Evolutionary conservation across 1,140 invertebrate genomes (phyloP), one percentile per base, ranked within the genome.

Genomic region (Neodiprion fabricii): DNA sequence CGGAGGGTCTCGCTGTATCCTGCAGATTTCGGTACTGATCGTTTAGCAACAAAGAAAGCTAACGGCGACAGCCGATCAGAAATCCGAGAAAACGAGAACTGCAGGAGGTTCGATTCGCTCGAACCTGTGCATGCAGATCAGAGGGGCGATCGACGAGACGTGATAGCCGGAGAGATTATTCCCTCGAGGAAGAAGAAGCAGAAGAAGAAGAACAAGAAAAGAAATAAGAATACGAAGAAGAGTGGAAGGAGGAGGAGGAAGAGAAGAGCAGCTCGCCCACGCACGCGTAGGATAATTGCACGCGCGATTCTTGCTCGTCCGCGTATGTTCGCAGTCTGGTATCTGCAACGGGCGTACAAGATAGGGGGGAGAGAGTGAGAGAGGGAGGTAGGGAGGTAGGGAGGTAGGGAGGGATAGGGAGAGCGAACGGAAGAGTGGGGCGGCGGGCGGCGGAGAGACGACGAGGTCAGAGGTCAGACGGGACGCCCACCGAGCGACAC

Each of bases 251-350:
- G 76, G 73, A 67, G 76, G 75, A 78, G 73, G 67, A 48, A 70
- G 77, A 74, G 74, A 69, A 70, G 70, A 69, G 80, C 74, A 78
- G 79, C 78, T 84, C 83, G 82, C 85, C 83, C 81, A 88, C 87
- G 85, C 84, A 81, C 82, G 84, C 86, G 85, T 86, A 87, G 86
- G 85, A 88, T 88, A 87, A 88, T 88, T 88, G 87, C 85, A 85
- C 85, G 83, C 84, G 81, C 80, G 83, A 80, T 83, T 85, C 82
- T 81, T 79, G 74, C 76, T 49, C 69, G 61, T 1, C 28, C 49
- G 70, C 12, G 72, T 21, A 40, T 78, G 74, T 67, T 50, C 67
- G 73, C 82, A 82, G 80, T 85, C 28, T 40, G 28, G 82, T 80
- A 84, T 85, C 83, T 82, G 82, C 80, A 82, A 40, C 28, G 28